A percentile compares a stretch with the other conserved stretches of the same genome.
These are phyloP conservation scores for Mamestra configurata DNA, from an alignment of 1,140 invertebrate genomes.

Conservation along the genomic window DNA sequence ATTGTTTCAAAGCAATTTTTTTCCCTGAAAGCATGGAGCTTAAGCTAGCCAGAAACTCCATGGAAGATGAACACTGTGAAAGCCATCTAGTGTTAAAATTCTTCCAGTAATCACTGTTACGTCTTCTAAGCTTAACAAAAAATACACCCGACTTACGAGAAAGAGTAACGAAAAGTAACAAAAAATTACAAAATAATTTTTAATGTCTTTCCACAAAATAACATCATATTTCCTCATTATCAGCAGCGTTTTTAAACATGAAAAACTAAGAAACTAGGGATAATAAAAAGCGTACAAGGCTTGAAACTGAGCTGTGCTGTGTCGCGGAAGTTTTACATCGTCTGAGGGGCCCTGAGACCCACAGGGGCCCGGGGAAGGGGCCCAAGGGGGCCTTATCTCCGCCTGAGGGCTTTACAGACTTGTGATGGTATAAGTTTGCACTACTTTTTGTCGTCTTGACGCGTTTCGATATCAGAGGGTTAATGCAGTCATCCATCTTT, in stretches of 20 bases:
- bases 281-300: background rate
- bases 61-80: no score
- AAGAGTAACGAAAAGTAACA: no score
- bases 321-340: slow-evolving; percentile 24
- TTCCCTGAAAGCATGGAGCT: no score
- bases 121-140: no score
- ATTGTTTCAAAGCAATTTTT: no score
- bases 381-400: background rate
- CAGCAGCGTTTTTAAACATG: background rate
- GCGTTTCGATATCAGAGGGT: background rate
- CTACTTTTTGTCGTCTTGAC: background rate
- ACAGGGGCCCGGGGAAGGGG: background rate
- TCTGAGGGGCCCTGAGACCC: background rate
- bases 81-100: no score
- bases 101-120: no score
- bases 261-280: background rate
- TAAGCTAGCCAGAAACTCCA: no score
- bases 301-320: slow-evolving; percentile 18
- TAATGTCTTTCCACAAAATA: background rate
- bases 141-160: no score
- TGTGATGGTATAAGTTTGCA: background rate
- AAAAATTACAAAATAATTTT: no score
- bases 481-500: background rate
- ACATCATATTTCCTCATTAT: background rate
- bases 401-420: slow-evolving; percentile 12